phyloP scores from a whole-genome alignment of 2,797 vertebrate species.

The Momotus momota region DNA sequence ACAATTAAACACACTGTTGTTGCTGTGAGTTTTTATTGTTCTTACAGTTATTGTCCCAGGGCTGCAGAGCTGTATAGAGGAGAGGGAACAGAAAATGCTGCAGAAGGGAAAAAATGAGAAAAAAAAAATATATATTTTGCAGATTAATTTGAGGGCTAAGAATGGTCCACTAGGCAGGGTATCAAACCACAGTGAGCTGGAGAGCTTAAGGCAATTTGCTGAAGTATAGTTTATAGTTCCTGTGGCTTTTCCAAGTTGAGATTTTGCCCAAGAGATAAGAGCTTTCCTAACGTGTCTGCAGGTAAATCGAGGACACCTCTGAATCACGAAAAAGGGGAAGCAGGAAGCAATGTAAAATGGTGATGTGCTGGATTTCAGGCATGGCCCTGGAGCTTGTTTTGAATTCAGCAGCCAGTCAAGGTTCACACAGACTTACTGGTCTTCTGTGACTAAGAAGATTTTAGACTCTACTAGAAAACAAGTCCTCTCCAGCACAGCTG shows the following conservation, averaged over 20 bases:
- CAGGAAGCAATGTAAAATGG: neutral
- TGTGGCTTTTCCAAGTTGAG: slow-evolving; percentile 49
- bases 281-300: slow-evolving; percentile 11
- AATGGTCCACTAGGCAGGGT: slow-evolving; percentile 42
- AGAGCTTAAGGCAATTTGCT: slow-evolving; percentile 51
- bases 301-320: slow-evolving; percentile 52
- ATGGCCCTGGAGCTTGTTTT: neutral
- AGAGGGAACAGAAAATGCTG: slow-evolving; percentile 18
- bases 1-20: neutral
- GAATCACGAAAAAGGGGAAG: neutral
- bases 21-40: slow-evolving; percentile 19
- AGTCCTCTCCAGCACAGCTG: neutral
- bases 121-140: neutral
- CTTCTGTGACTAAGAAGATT: neutral
- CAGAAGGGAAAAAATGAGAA: slow-evolving; percentile 34
- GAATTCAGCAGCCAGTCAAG: neutral
- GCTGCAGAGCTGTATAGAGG: neutral
- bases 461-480: slow-evolving; percentile 10
- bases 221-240: slow-evolving; percentile 51
- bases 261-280: slow-evolving; percentile 61
- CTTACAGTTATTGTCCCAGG: neutral
- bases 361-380: neutral
- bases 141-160: slow-evolving; percentile 50
- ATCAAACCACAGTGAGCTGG: slow-evolving; percentile 63
- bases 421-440: neutral